These are phyloP conservation scores for Anisognathus igniventris DNA, from an alignment of 2,797 vertebrate species.

Conservation along the genomic window DNA sequence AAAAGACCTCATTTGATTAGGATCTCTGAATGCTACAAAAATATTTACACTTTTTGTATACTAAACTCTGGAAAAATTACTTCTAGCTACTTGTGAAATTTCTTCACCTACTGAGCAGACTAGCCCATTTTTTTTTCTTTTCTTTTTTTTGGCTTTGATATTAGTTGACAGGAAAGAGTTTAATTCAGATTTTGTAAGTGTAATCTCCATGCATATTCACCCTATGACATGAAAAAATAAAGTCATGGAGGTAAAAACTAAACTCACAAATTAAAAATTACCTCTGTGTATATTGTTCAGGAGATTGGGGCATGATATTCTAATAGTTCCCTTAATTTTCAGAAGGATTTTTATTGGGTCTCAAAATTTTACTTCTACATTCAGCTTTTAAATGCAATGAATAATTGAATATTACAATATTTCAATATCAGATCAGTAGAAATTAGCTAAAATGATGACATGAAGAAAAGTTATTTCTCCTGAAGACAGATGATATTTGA, in stretches of 20 bases:
- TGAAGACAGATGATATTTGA: not conserved
- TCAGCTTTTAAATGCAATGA: not conserved
- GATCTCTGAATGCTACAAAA: not conserved
- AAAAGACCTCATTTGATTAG: not conserved
- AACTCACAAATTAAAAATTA: not conserved
- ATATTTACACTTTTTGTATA: not conserved
- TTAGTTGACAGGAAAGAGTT: not conserved
- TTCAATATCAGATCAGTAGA: not conserved
- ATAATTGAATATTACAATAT: not conserved
- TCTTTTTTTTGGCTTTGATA: not conserved
- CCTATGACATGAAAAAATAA: not conserved
- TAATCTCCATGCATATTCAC: not conserved
- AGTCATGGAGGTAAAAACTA: not conserved
- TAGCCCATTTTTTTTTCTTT: fast-evolving
- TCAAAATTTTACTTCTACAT: not conserved
- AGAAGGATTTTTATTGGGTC: not conserved
- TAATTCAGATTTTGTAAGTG: not conserved
- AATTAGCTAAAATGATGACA: not conserved
- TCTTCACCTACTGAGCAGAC: not conserved
- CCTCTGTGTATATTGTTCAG: not conserved
- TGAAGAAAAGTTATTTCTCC: not conserved
- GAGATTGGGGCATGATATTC: not conserved
- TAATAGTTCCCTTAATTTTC: not conserved
- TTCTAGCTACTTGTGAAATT: not conserved
- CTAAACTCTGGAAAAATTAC: not conserved